Conservation (phyloP, 2,888 invertebrate genomes). For the Bembecia ichneumoniformis region DNA sequence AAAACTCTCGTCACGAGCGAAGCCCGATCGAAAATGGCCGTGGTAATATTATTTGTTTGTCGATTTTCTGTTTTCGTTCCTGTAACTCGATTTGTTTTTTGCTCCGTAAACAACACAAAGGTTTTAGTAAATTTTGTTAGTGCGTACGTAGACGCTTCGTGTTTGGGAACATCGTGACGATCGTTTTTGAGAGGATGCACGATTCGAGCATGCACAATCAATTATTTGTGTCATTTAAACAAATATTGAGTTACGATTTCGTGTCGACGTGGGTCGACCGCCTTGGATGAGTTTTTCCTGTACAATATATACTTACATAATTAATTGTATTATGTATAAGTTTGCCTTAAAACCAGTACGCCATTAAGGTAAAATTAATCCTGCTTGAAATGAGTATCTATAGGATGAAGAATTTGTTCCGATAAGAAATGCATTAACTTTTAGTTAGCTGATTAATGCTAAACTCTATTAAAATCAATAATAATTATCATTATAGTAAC, state of each 20-base stretch:
- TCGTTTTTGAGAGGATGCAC: slow-evolving; percentile 33
- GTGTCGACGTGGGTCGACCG: slow-evolving; percentile 22
- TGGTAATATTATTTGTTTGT: slow-evolving; percentile 68
- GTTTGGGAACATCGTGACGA: slow-evolving; percentile 46
- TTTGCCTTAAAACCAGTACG: no score
- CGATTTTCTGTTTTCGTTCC: slow-evolving; percentile 66
- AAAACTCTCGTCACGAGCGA: slow-evolving; percentile 67
- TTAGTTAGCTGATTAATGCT: no score
- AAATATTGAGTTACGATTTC: slow-evolving; percentile 62
- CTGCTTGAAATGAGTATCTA: no score
- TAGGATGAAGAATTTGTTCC: no score
- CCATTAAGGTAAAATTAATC: no score
- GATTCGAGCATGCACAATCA: slow-evolving; percentile 50
- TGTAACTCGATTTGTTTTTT: slow-evolving; percentile 72
- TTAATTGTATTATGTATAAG: background rate
- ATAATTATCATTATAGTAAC: no score
- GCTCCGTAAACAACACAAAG: slow-evolving; percentile 56
- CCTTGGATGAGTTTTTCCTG: background rate
- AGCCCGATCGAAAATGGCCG: slow-evolving; percentile 61
- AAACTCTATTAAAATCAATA: no score
- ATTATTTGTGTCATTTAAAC: slow-evolving; percentile 60
- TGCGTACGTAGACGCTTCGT: slow-evolving; percentile 27
- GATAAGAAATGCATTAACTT: no score
- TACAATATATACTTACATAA: background rate
- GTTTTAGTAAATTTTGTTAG: slow-evolving; percentile 63